phyloP scores from a whole-genome alignment of 2,113 vertebrate species.

The Bos taurus region ARS-UCD2.0 NC_037331.1:70542501-70543000 shows the following conservation, averaged over 20 bases:
- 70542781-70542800: not conserved
- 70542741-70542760: not conserved
- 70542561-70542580: too few relatives aligned
- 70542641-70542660: not conserved
- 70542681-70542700: not conserved
- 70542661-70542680: not conserved
- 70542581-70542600: too few relatives aligned
- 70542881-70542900: not conserved
- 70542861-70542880: not conserved
- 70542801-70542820: accelerated
- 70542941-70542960: not conserved
- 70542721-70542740: not conserved
- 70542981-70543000: not conserved
- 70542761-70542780: not conserved
- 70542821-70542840: not conserved
- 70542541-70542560: too few relatives aligned
- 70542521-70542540: too few relatives aligned
- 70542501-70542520: too few relatives aligned
- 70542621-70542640: not conserved
- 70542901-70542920: not conserved
- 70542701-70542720: not conserved
- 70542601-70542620: too few relatives aligned
- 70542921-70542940: not conserved
- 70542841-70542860: not conserved
- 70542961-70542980: not conserved